Evolutionary conservation across 2,113 vertebrate species (phyloP).

Genomic region (human): DNA sequence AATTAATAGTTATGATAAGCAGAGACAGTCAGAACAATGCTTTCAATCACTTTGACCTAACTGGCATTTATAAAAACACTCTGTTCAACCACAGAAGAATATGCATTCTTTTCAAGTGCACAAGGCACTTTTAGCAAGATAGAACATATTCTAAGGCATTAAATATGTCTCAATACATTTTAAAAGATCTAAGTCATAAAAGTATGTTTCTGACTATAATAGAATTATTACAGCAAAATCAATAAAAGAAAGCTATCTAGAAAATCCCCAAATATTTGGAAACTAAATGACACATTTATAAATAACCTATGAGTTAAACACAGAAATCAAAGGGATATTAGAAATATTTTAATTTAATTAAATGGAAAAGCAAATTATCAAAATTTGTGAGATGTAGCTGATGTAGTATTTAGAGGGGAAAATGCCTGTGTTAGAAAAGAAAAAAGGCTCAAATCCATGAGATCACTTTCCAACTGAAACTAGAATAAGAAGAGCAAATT

Average conservation of each 20-base stretch:
- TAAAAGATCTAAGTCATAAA: neutral
- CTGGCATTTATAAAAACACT: neutral
- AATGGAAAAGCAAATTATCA: neutral
- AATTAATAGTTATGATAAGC: neutral
- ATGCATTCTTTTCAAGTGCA: neutral
- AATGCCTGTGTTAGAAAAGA: neutral
- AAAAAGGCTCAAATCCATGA: neutral
- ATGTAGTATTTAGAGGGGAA: neutral
- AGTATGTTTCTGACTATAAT: neutral
- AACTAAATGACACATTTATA: neutral
- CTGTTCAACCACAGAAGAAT: neutral
- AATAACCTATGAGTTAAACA: neutral
- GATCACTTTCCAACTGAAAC: neutral
- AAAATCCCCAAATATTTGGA: neutral
- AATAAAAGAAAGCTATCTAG: neutral
- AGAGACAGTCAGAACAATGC: constrained; percentile 24
- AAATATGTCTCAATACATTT: neutral
- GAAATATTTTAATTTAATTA: neutral
- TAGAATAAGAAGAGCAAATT: neutral
- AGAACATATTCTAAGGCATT: neutral
- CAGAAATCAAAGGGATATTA: neutral
- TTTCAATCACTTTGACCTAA: neutral
- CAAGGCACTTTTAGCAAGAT: neutral
- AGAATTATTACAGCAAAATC: neutral
- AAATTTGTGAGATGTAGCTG: neutral